Evolutionary conservation across 2,113 vertebrate genomes (phyloP), one percentile per base, ranked within the genome.

Genomic region (Columba livia): DNA sequence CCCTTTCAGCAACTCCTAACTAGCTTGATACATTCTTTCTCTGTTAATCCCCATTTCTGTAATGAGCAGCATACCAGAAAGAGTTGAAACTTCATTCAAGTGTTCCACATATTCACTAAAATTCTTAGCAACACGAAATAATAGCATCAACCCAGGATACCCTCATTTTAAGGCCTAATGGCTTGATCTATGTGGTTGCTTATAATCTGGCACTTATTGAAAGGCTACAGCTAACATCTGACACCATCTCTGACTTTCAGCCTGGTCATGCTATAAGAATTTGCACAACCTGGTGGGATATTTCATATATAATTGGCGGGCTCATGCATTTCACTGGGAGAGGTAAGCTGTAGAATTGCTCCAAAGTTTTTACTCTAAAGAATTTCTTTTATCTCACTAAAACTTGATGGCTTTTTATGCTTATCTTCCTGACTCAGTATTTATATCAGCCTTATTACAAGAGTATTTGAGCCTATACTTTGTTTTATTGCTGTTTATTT

Each of bases 31-130:
- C 66, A 87, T 50, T 88, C 66, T 92, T 93, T 69, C 31, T 44
- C 57, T 90, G 28, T 56, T 93, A 93, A 86, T 81, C 48, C 53
- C 57, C 23, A 75, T 67, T 92, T 89, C 62, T 70, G 57, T 93
- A 96, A 96, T 61, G 50, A 93, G 78, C 61, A 75, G 48, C 73
- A 50, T 79, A 88, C 57, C 61, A 89, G 80, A 93, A 81, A 65
- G 50, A 67, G 48, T 9, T 75, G 73, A 87, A 75, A 69, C 15
- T 81, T 40, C 50, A 79, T 90, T 93, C 73, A 79, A 2, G 15
- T 11, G 11, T 58, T 51, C 36, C 51, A 74, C 18, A 21, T 50
- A 56, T 64, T 92, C 50, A n/a, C 50, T 72, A 54, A 64, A 92
- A 89, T 66, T 81, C 54, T 79, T 79, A 79, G 73, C 66, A 71